Evolutionary conservation across 2,888 invertebrate genomes (phyloP).

Genomic region (Phalangium opilio): DNA sequence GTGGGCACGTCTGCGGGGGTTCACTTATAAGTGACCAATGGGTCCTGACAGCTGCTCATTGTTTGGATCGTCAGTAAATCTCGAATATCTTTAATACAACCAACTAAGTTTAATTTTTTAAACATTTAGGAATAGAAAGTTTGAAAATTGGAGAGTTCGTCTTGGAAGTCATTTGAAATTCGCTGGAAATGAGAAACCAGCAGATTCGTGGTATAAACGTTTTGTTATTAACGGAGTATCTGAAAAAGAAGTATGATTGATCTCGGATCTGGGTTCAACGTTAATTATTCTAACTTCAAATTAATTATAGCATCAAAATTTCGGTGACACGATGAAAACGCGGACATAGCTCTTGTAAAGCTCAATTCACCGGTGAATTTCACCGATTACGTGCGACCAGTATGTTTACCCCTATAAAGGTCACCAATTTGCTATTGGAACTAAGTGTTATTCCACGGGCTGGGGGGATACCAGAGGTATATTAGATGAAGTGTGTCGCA

Average conservation of each 20-base stretch:
- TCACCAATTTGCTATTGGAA: conserved; percentile 2
- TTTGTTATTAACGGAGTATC: conserved; percentile 2
- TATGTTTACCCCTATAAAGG: conserved; percentile 8
- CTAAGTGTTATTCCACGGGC: conserved; percentile 11
- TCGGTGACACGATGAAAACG: no score
- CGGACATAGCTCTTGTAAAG: conserved; percentile 12
- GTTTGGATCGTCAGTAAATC: conserved; percentile 2
- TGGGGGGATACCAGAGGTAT: conserved; percentile 17
- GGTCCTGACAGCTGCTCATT: conserved; percentile 14
- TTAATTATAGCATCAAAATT: no score
- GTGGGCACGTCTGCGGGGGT: conserved; percentile 13
- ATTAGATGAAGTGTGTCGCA: no score
- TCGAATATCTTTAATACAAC: no score
- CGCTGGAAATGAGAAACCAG: conserved; percentile 1
- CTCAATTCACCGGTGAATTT: conserved; percentile 15
- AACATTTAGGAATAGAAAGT: conserved; percentile 3
- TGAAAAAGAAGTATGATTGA: conserved; percentile 5
- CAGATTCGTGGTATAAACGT: no score
- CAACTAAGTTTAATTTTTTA: no score
- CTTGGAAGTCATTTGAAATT: conserved; percentile 12
- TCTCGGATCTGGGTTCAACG: no score
- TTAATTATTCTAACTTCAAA: no score
- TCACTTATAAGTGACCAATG: conserved; percentile 11
- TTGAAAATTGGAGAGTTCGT: conserved; percentile 7
- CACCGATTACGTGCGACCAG: conserved; percentile 10